These are phyloP conservation scores for Lophochroa leadbeateri DNA, from an alignment of 2,113 vertebrate species.

Conservation along the genomic window DNA sequence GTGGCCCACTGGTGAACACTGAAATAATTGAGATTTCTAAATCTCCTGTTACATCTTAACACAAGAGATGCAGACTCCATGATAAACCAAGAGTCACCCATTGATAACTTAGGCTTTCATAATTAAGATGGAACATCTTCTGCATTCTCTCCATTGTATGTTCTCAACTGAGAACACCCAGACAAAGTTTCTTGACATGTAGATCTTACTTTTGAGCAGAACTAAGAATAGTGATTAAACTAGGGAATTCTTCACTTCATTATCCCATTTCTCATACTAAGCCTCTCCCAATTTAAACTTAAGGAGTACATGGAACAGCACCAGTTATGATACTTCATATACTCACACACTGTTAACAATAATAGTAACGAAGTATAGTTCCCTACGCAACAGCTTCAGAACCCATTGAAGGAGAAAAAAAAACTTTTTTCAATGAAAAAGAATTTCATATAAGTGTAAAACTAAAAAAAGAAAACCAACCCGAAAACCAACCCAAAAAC, in stretches of 20 bases:
- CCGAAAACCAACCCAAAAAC: background rate
- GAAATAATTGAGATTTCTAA: background rate
- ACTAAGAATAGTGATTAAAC: background rate
- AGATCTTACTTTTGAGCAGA: background rate
- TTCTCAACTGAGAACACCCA: background rate
- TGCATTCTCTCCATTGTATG: background rate
- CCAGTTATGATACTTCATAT: background rate
- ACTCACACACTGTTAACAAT: background rate
- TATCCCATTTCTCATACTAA: background rate
- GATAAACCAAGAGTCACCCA: background rate
- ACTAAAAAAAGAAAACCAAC: background rate
- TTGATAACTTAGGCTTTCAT: background rate
- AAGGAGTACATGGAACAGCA: background rate
- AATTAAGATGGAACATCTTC: background rate
- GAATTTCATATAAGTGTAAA: background rate
- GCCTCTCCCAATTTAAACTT: background rate
- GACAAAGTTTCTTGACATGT: background rate
- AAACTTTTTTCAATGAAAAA: background rate
- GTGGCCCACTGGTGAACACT: background rate
- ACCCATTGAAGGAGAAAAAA: background rate
- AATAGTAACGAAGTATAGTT: background rate
- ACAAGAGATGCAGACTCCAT: background rate
- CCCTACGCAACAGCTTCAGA: background rate
- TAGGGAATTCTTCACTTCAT: background rate
- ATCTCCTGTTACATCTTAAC: background rate